Percentiles rank a stretch among this genome's conserved stretches.
Evolutionary conservation across 2,888 invertebrate genomes (phyloP).

Genomic region (Argyresthia albistria): DNA sequence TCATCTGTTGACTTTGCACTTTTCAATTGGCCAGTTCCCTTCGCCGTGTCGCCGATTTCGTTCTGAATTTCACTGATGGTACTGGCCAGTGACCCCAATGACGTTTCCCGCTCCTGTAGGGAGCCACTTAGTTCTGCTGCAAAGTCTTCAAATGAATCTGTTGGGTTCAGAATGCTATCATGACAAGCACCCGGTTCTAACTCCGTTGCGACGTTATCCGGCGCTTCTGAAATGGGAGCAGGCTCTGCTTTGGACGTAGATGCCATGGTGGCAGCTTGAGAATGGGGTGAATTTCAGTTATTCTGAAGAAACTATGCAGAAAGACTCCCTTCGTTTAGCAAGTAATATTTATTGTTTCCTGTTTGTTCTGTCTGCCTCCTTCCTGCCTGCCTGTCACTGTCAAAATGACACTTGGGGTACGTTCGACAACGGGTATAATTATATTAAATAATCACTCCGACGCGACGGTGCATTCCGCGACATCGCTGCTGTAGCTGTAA

Average conservation of each 20-base stretch:
- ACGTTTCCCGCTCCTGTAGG: constrained; percentile 68
- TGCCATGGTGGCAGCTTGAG: constrained; percentile 30
- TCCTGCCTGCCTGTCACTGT: too few species aligned
- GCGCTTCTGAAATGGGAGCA: constrained; percentile 17
- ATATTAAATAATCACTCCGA: too few species aligned
- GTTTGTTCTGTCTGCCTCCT: too few species aligned
- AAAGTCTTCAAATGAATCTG: constrained; percentile 80
- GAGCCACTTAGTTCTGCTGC: constrained; percentile 76
- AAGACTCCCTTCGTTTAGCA: too few species aligned
- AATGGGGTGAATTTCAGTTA: background rate
- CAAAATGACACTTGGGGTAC: too few species aligned
- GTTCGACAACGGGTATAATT: too few species aligned
- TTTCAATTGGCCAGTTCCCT: constrained; percentile 27
- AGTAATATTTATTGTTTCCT: too few species aligned
- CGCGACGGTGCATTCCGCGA: too few species aligned
- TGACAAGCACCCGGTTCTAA: constrained; percentile 58
- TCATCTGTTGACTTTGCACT: constrained; percentile 49
- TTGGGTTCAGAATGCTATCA: constrained; percentile 80
- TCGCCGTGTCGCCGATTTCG: constrained; percentile 51
- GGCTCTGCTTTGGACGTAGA: constrained; percentile 47
- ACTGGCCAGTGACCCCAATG: constrained; percentile 66
- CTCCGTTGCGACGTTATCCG: constrained; percentile 32
- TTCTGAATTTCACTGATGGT: constrained; percentile 74
- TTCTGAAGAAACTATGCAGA: too few species aligned
- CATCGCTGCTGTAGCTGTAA: too few species aligned